Evolutionary conservation across 2,888 invertebrate species (phyloP), one percentile per base, ranked within the genome.

Genomic region (Ochlodes sylvanus): DNA sequence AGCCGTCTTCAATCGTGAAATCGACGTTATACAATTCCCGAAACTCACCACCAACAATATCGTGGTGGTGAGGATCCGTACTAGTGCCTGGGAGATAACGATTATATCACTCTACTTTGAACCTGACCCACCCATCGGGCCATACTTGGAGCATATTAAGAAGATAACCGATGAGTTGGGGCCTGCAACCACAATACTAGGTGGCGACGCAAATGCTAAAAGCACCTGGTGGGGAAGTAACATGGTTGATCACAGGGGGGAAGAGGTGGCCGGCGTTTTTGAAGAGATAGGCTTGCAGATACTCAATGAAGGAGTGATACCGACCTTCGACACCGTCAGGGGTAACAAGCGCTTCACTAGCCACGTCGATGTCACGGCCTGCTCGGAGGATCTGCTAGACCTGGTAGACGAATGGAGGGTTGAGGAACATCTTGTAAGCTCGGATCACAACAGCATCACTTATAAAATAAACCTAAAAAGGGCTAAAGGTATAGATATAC

Each of bases 351-450:
- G 17, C 14, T 32, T 12, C n/a, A 42, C 32, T 0, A 71, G 71
- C 63, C n/a, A 34, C 6, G 69, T 72, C 0, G 72, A 72, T 54
- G 34, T 72, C 1, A 72, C 72, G 7, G 69, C 54, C 3, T 72
- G 72, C 58, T 44, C 67, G 0, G 10, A 9, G 19, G 38, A 61
- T 9, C 5, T 70, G 47, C 55, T 72, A 7, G n/a, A 10, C 7
- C 15, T 10, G 12, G 32, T 68, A 0, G 32, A 52, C 1, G 58
- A 63, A 1, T 72, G 72, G 69, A 64, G 19, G 2, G 68, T 72
- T 0, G 54, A 61, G 2, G 50, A 54, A 6, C 55, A 41, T 1
- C 0, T 65, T 9, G 56, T 56, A 6, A 61, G 42, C 10, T 71
- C 71, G 10, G 71, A 71, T 44, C 70, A 71, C 64, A 68, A 66